These are phyloP conservation scores for Myotis myotis DNA, from an alignment of 2,797 vertebrate genomes.

Conservation along the genomic window DNA sequence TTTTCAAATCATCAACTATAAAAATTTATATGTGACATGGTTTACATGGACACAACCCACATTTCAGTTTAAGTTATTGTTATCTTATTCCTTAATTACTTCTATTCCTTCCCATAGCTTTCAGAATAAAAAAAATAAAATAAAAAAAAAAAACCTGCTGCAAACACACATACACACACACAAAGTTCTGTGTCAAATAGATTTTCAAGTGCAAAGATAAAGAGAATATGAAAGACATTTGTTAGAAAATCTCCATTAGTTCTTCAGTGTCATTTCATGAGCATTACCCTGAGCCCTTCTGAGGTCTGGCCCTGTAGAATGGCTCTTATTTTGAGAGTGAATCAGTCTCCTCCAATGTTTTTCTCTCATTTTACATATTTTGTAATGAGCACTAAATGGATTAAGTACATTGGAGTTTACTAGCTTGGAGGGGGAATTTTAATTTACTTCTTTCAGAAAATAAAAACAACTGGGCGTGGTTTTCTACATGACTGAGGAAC, in stretches of 20 bases:
- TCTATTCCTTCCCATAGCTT: background rate
- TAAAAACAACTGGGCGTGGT: background rate
- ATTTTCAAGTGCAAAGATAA: background rate
- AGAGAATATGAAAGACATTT: background rate
- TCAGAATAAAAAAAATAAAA: background rate
- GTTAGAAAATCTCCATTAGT: background rate
- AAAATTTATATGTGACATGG: background rate
- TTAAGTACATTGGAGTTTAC: background rate
- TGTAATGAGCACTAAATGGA: background rate
- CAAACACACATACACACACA: background rate
- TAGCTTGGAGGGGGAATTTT: background rate
- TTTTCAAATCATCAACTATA: background rate
- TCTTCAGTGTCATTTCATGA: background rate
- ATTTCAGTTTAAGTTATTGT: background rate
- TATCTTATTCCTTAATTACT: background rate
- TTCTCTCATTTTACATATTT: background rate
- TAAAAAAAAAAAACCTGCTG: background rate
- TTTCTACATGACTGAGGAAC: background rate
- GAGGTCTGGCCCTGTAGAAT: background rate
- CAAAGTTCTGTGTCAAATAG: background rate
- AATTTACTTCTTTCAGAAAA: slow-evolving; percentile 20
- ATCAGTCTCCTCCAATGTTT: background rate
- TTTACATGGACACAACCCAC: background rate
- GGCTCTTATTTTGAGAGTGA: background rate
- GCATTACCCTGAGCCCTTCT: background rate